Conservation (phyloP, 2,888 invertebrate genomes). For the Venusia cambrica region DNA sequence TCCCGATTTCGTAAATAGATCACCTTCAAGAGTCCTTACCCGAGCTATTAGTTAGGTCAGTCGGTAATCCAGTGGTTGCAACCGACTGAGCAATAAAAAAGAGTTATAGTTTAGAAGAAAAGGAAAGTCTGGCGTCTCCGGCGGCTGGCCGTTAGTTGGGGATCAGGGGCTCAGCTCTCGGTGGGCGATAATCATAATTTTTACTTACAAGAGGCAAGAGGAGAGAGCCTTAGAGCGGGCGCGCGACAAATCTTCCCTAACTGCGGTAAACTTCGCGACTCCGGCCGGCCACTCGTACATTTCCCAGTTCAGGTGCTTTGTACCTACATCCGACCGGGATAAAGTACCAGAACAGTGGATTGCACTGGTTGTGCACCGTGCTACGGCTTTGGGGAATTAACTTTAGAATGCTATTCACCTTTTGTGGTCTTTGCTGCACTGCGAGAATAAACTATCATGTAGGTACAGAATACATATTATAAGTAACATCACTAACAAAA, state of each 20-base stretch:
- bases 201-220: conserved; percentile 71
- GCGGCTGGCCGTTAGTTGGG: conserved; percentile 69
- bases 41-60: conserved; percentile 60
- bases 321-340: conserved; percentile 26
- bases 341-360: conserved; percentile 24
- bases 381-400: conserved; percentile 25
- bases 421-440: conserved; percentile 14
- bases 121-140: conserved; percentile 71
- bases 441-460: no score
- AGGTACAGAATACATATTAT: no score
- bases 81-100: conserved; percentile 75
- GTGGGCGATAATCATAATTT: conserved; percentile 80
- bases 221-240: conserved; percentile 70
- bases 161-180: conserved; percentile 76
- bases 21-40: conserved; percentile 51
- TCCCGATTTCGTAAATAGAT: conserved; percentile 51
- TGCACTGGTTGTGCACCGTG: conserved; percentile 24
- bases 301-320: conserved; percentile 54
- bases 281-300: conserved; percentile 54
- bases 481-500: no score
- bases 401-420: conserved; percentile 18
- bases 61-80: conserved; percentile 68
- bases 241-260: conserved; percentile 78
- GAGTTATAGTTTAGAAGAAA: conserved; percentile 80
- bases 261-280: conserved; percentile 76